Conservation (phyloP, 2,888 invertebrate species). For the Drosophila niveifrons region DNA sequence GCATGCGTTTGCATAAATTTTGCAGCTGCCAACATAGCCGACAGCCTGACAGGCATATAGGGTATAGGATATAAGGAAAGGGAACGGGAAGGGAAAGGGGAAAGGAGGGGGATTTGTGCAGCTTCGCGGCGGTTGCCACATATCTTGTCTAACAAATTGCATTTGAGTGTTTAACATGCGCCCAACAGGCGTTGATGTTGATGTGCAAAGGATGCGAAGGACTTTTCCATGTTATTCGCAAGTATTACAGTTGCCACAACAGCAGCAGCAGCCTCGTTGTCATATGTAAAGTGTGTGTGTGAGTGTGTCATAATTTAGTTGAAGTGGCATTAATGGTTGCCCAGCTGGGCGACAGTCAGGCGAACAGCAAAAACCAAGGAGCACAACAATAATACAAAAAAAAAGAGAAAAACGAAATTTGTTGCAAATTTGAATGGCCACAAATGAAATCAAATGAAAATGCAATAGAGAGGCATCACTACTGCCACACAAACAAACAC, state of each 20-base stretch:
- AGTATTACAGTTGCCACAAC: constrained; percentile 53
- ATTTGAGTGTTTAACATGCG: constrained; percentile 81
- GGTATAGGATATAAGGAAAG: constrained; percentile 31
- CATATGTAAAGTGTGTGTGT: constrained; percentile 18
- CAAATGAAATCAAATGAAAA: constrained; percentile 74
- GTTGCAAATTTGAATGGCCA: constrained; percentile 59
- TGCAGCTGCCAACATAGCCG: constrained; percentile 71
- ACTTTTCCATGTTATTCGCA: constrained; percentile 76
- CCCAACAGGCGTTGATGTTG: constrained; percentile 79
- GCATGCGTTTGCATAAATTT: constrained; percentile 80
- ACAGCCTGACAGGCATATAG: constrained; percentile 43
- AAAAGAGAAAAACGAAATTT: constrained; percentile 14
- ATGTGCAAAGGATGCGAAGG: constrained; percentile 75
- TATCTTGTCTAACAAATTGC: constrained; percentile 81
- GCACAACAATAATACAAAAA: constrained; percentile 10
- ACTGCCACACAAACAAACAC: constrained; percentile 28
- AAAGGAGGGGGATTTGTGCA: constrained; percentile 3
- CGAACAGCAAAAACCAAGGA: constrained; percentile 21
- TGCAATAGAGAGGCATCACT: constrained; percentile 35
- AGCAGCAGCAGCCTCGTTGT: constrained; percentile 9
- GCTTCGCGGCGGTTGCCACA: constrained; percentile 61
- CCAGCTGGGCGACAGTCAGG: constrained; percentile 27
- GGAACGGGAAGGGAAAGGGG: constrained; percentile 1
- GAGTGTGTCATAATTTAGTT: constrained; percentile 73
- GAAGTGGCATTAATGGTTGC: constrained; percentile 72